Conservation (phyloP, 1,140 invertebrate genomes). For the Plutomurus gul region DNA sequence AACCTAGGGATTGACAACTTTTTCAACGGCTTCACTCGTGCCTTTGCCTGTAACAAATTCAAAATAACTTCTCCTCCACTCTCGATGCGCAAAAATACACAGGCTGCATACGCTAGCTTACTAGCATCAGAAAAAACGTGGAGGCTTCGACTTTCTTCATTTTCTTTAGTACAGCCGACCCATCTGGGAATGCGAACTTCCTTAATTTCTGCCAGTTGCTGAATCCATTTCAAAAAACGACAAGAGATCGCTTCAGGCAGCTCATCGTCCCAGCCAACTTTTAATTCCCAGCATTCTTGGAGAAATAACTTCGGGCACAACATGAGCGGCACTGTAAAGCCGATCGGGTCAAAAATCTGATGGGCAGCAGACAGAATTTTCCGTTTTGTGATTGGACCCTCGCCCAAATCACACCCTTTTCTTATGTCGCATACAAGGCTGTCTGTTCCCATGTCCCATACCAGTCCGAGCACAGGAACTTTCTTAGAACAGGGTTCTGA, state of each 20-base stretch:
- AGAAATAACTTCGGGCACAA: slow-evolving; percentile 2
- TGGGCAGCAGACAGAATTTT: slow-evolving; percentile 16
- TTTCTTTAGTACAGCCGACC: neutral
- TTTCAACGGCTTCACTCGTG: neutral
- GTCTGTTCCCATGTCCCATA: neutral
- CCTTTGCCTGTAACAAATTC: neutral
- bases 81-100: neutral
- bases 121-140: slow-evolving; percentile 46
- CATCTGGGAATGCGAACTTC: slow-evolving; percentile 28
- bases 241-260: neutral
- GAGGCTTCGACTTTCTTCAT: neutral
- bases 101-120: slow-evolving; percentile 36
- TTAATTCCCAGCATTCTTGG: slow-evolving; percentile 29
- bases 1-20: neutral
- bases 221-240: slow-evolving; percentile 30
- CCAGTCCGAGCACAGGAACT: neutral
- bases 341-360: slow-evolving; percentile 23
- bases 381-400: slow-evolving; percentile 30
- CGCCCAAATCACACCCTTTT: neutral
- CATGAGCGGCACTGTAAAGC: neutral
- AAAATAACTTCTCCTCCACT: neutral
- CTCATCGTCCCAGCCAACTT: slow-evolving; percentile 31
- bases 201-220: neutral
- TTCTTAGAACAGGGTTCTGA: neutral
- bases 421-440: neutral